Conservation (phyloP, 2,113 vertebrate genomes). For the Dermatemys mawii region DNA sequence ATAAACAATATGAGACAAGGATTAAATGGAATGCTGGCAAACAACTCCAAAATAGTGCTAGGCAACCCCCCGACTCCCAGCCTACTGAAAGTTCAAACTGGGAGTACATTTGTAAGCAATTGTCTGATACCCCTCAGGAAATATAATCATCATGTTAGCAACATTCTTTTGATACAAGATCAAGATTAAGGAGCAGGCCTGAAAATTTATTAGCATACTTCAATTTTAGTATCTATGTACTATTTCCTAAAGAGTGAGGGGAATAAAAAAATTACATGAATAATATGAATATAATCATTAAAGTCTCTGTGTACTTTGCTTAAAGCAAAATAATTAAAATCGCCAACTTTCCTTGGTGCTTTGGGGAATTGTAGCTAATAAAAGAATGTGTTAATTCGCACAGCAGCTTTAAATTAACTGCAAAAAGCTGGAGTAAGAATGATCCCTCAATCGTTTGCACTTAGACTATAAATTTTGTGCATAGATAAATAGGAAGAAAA, state of each 20-base stretch:
- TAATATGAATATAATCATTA: constrained; percentile 34
- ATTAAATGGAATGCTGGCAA: constrained; percentile 20
- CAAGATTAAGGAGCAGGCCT: background rate
- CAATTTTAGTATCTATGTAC: background rate
- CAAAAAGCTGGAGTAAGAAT: background rate
- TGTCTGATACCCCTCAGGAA: background rate
- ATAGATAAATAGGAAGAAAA: background rate
- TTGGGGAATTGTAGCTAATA: constrained; percentile 49
- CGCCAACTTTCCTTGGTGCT: constrained; percentile 34
- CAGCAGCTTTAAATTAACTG: background rate
- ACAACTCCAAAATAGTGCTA: background rate
- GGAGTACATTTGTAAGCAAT: background rate
- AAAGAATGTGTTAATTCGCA: background rate
- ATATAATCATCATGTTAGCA: background rate
- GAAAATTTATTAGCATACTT: constrained; percentile 29
- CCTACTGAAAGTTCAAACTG: background rate
- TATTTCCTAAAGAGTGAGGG: background rate
- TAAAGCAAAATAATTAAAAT: constrained; percentile 65
- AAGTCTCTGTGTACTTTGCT: constrained; percentile 4
- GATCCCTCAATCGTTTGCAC: fast-evolving
- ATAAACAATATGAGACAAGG: constrained; percentile 18
- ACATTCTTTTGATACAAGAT: background rate
- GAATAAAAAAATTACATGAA: constrained; percentile 52
- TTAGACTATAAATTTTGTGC: background rate
- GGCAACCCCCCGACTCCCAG: background rate